Evolutionary conservation across 2,888 invertebrate species (phyloP).

Genomic region (Xestia c-nigrum): DNA sequence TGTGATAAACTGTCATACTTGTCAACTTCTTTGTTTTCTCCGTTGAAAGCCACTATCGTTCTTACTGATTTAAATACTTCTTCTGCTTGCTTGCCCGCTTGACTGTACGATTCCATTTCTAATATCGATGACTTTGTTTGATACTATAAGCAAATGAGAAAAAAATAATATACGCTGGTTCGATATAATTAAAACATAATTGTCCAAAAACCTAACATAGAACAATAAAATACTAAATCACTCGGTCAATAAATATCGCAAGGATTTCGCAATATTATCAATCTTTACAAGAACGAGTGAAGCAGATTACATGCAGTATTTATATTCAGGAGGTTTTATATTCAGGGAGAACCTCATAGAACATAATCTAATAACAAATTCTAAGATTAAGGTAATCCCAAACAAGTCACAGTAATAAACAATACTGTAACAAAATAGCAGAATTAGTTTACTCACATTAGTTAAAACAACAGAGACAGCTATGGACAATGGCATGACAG

Average conservation of each 20-base stretch:
- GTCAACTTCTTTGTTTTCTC: slow-evolving; percentile 93
- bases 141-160: slow-evolving; percentile 73
- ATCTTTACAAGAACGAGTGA: neutral
- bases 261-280: neutral
- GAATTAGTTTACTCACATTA: slow-evolving; percentile 88
- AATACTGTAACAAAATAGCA: neutral
- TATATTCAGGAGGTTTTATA: too few relatives aligned
- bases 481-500: slow-evolving; percentile 94
- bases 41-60: slow-evolving; percentile 94
- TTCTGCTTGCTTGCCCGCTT: slow-evolving; percentile 94
- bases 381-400: neutral
- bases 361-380: neutral
- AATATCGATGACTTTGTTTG: slow-evolving; percentile 92
- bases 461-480: slow-evolving; percentile 93
- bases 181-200: neutral
- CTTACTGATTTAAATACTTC: slow-evolving; percentile 94
- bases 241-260: neutral
- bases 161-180: neutral
- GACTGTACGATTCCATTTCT: slow-evolving; percentile 94
- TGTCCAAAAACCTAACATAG: neutral
- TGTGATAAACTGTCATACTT: slow-evolving; percentile 82
- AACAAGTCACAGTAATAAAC: neutral
- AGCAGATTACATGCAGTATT: neutral
- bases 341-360: neutral
- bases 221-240: neutral